Evolutionary conservation across 2,888 invertebrate genomes (phyloP), one percentile per base, ranked within the genome.

Genomic region (Hydropsyche betteni): DNA sequence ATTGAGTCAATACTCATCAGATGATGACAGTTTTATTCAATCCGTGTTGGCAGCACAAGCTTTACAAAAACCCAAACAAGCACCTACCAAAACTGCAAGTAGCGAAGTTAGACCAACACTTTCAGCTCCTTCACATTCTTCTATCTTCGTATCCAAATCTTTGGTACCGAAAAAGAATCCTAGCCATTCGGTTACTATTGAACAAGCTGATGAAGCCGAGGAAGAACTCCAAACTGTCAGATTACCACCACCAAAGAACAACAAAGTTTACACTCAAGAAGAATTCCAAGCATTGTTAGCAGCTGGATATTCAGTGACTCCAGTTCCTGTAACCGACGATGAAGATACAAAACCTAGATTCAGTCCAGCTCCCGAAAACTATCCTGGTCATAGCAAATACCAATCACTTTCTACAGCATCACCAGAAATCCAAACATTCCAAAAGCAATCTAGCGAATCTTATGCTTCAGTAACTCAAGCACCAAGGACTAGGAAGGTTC

Each of bases 221-320:
- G 79, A 79, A 74, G 78, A 79, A 68, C 36, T 79, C 7, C 78
- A 75, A 75, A 76, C 77, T 44, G 82, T 85, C 0, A 85, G 83
- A n/a, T 81, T 88, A 72, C 88, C 88, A 74, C 88, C 87, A 1
- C 88, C 88, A 7, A 87, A 83, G 78, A 88, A 88, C 75, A 87
- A 86, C 78, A 87, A 85, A 79, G 87, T 87, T 1, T 88, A 88
- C 75, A 88, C 88, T 71, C 88, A 87, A 75, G 87, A 88, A 75
- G 88, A 88, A 79, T 88, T 88, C 76, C 85, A 85, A 24, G 87
- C 87, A 12, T 82, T 88, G 76, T 84, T 88, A 55, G 87, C 86
- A 10, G 88, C 88, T 75, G 88, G 88, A 0, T 88, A 87, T 78
- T 83, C 88, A 1, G 88, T 88, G 0, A 88, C 88, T 2, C 88